Percentiles rank a stretch among this genome's conserved stretches.
Conservation (phyloP, 2,888 invertebrate genomes). For the Orthosia gothica region DNA sequence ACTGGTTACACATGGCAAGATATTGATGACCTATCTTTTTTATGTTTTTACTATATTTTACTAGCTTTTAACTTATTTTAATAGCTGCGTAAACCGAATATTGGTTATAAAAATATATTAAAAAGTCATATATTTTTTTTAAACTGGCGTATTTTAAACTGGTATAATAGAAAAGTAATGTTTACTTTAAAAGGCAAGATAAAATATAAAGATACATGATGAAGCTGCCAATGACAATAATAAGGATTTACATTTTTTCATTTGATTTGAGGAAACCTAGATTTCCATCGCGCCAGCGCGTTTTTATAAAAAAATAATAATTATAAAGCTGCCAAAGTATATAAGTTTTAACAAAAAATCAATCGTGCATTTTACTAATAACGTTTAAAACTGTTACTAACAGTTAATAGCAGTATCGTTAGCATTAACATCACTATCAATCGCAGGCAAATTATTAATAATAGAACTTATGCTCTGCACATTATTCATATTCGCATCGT, state of each 20-base stretch:
- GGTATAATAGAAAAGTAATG: background rate
- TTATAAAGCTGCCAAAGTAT: slow-evolving; percentile 36
- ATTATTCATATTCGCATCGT: slow-evolving; percentile 55
- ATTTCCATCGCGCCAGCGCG: slow-evolving; percentile 25
- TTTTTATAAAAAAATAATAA: background rate
- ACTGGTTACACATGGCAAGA: slow-evolving; percentile 41
- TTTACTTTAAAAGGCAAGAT: slow-evolving; percentile 5
- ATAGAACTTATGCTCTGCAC: slow-evolving; percentile 75
- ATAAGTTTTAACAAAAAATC: slow-evolving; percentile 43
- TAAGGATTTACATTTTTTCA: too few species aligned
- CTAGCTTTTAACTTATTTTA: background rate
- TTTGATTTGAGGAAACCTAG: too few species aligned
- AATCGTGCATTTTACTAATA: slow-evolving; percentile 14
- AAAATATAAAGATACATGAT: background rate
- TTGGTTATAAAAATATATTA: background rate
- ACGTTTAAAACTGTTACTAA: slow-evolving; percentile 41
- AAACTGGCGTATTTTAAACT: slow-evolving; percentile 11
- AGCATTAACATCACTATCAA: slow-evolving; percentile 86
- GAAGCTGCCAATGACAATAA: background rate
- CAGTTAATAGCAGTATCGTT: slow-evolving; percentile 74
- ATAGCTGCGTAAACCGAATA: background rate
- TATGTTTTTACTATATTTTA: background rate
- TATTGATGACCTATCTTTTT: background rate
- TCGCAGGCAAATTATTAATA: slow-evolving; percentile 86
- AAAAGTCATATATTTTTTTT: background rate